These are phyloP conservation scores for Isurus oxyrinchus DNA, from an alignment of 2,113 vertebrate species.

Conservation along the genomic window DNA sequence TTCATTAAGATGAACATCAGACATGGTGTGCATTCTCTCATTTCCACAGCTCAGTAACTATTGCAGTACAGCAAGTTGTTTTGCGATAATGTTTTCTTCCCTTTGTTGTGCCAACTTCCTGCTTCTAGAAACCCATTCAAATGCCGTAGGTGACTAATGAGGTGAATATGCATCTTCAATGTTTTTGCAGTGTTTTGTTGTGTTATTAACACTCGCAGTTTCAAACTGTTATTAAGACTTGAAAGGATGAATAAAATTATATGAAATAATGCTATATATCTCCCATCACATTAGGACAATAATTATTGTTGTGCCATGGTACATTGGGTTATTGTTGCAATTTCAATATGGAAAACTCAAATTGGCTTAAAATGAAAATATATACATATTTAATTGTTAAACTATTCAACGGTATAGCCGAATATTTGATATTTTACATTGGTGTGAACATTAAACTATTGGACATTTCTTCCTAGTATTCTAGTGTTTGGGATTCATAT, in stretches of 20 bases:
- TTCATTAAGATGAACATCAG: neutral
- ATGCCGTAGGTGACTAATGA: neutral
- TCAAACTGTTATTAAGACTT: neutral
- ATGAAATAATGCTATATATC: neutral
- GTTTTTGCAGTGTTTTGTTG: neutral
- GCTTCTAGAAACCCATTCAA: neutral
- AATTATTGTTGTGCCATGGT: neutral
- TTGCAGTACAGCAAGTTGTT: neutral
- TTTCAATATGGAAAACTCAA: neutral
- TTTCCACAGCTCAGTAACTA: neutral
- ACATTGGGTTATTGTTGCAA: neutral
- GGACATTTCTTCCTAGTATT: neutral
- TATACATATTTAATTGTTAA: too few species aligned
- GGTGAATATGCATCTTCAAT: neutral
- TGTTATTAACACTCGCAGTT: neutral
- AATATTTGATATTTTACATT: neutral
- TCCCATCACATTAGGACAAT: neutral
- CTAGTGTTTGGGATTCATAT: neutral
- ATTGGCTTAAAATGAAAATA: neutral
- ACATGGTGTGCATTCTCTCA: neutral
- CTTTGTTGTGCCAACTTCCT: neutral
- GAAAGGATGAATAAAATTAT: neutral
- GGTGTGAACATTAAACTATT: neutral
- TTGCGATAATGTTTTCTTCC: neutral
- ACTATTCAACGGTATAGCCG: neutral